Percentiles rank a stretch among this genome's conserved stretches.
These are phyloP conservation scores for Phyllotreta cruciferae DNA, from an alignment of 2,888 invertebrate genomes.

Conservation along the genomic window DNA sequence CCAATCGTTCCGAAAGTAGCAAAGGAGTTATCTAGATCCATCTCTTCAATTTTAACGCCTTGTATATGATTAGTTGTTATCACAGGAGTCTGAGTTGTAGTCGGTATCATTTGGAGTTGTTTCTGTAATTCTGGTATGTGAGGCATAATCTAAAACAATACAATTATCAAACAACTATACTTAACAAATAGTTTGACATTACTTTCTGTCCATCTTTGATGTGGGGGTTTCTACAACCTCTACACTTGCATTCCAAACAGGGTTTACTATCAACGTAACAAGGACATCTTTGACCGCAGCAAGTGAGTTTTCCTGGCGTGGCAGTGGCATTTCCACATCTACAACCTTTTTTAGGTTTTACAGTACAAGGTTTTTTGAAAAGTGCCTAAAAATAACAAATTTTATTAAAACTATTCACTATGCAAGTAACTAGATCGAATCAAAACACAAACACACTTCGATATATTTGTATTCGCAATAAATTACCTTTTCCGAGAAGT, in stretches of 20 bases:
- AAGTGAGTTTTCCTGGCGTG: conserved; percentile 88
- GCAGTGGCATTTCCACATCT: conserved; percentile 91
- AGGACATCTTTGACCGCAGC: conserved; percentile 92
- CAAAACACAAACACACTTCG: background rate
- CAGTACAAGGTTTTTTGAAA: conserved; percentile 64
- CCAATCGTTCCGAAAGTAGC: conserved; percentile 42
- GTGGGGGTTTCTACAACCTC: conserved; percentile 92
- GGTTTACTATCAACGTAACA: conserved; percentile 92
- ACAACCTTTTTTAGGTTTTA: conserved; percentile 75
- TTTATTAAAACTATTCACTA: background rate
- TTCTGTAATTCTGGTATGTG: conserved; percentile 50
- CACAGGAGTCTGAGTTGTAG: conserved; percentile 37
- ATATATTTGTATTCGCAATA: background rate
- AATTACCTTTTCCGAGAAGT: conserved; percentile 52
- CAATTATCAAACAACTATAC: conserved; percentile 4
- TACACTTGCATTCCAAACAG: conserved; percentile 89
- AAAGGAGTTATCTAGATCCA: conserved; percentile 49
- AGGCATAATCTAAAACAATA: conserved; percentile 50
- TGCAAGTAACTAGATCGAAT: background rate
- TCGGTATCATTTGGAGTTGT: conserved; percentile 47
- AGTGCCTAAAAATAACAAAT: conserved; percentile 52
- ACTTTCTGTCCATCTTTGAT: conserved; percentile 83
- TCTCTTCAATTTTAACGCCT: conserved; percentile 49
- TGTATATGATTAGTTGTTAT: conserved; percentile 44
- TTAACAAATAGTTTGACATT: conserved; percentile 32